A percentile compares a stretch with the other conserved stretches of the same genome.
Conservation (phyloP, 2,888 invertebrate species). For the Scaptodrosophila latifasciaeformis region DNA sequence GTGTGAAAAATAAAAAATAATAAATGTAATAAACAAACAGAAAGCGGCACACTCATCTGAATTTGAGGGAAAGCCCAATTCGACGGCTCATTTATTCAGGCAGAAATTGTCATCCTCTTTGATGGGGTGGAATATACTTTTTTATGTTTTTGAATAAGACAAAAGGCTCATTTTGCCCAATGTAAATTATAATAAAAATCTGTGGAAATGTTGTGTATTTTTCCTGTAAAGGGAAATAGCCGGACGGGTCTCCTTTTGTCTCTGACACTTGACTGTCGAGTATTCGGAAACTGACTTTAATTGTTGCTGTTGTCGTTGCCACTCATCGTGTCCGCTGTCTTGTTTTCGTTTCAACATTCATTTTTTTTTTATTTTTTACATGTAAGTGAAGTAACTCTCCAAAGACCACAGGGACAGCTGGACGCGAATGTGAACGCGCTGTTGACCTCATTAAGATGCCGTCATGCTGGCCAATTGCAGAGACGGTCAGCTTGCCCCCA, state of each 20-base stretch:
- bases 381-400: conserved; percentile 32
- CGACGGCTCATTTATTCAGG: neutral
- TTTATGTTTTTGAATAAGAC: too few relatives aligned
- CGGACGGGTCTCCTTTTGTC: neutral
- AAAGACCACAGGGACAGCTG: too few relatives aligned
- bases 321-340: conserved; percentile 19
- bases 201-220: neutral
- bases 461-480: conserved; percentile 40
- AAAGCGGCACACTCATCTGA: conserved; percentile 42
- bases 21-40: conserved; percentile 65
- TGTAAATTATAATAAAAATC: conserved; percentile 9
- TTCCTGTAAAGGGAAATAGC: too few relatives aligned
- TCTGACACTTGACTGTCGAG: neutral
- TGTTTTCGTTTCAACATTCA: conserved; percentile 32
- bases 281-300: neutral
- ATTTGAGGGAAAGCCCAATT: conserved; percentile 46
- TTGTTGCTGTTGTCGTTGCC: too few relatives aligned
- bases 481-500: conserved; percentile 16
- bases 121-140: too few relatives aligned
- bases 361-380: conserved; percentile 23
- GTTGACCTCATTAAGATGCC: conserved; percentile 48
- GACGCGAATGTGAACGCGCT: too few relatives aligned
- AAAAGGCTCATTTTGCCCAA: neutral
- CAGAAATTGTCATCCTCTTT: too few relatives aligned
- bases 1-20: conserved; percentile 65